Percentiles rank a stretch among this genome's conserved stretches.
Conservation (phyloP, 2,888 invertebrate genomes). For the Drosophila algonquin region DNA sequence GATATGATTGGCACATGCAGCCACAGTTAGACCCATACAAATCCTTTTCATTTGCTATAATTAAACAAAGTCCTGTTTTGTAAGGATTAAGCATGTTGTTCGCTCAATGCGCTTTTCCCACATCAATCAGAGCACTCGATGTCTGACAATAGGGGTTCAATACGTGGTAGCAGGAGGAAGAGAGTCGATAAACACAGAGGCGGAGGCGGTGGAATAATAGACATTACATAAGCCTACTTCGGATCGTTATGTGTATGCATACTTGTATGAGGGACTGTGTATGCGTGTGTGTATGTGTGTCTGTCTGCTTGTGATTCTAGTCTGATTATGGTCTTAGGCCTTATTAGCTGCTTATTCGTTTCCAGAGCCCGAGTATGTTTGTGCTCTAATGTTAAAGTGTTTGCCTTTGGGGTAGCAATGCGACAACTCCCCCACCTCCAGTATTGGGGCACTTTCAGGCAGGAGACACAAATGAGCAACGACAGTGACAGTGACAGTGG, state of each 20-base stretch:
- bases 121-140: conserved; percentile 54
- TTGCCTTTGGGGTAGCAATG: background rate
- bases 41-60: conserved; percentile 43
- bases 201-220: conserved; percentile 3
- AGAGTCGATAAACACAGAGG: background rate
- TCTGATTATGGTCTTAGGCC: conserved; percentile 42
- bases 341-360: conserved; percentile 53
- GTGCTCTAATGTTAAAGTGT: background rate
- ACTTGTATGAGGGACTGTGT: conserved; percentile 1
- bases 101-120: conserved; percentile 10
- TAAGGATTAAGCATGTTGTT: conserved; percentile 4
- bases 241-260: conserved; percentile 12
- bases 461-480: conserved; percentile 29
- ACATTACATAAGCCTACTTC: conserved; percentile 20
- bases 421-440: background rate
- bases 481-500: conserved; percentile 26
- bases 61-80: conserved; percentile 43
- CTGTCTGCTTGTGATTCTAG: conserved; percentile 16
- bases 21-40: background rate
- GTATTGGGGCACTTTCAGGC: conserved; percentile 2
- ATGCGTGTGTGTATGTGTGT: background rate
- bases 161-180: background rate
- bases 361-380: conserved; percentile 12
- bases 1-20: background rate
- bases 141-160: conserved; percentile 53